Evolutionary conservation across 2,888 invertebrate species (phyloP).

Genomic region (Tolmerus cingulatus): DNA sequence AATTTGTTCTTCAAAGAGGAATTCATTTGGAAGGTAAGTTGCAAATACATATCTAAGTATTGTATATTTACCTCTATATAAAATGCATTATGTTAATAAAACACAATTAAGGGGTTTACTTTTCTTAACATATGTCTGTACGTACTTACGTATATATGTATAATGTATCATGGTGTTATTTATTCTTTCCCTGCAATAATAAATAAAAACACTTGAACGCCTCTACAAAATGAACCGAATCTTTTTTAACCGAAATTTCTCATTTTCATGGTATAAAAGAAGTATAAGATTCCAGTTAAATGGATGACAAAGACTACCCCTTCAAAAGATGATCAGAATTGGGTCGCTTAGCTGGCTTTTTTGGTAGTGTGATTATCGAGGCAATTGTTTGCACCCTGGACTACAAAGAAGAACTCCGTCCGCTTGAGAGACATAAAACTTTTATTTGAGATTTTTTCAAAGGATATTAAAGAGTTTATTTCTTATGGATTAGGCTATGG

Average conservation of each 20-base stretch:
- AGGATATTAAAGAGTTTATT: not conserved
- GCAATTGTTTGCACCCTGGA: not conserved
- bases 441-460: not conserved
- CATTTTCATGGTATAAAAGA: not conserved
- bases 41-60: no score
- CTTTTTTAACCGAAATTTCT: not conserved
- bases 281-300: not conserved
- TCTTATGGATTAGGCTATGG: not conserved
- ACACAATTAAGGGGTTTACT: no score
- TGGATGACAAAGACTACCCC: slow-evolving; percentile 2
- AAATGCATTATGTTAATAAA: no score
- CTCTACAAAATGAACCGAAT: not conserved
- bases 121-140: no score
- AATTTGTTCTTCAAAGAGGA: no score
- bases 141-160: no score
- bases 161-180: no score
- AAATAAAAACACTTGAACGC: slow-evolving; percentile 14
- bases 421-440: not conserved
- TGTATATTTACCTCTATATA: no score
- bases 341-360: not conserved
- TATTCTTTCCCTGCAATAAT: not conserved
- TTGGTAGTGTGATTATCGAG: not conserved
- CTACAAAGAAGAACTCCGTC: not conserved
- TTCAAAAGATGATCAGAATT: not conserved
- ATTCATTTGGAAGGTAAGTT: no score